Base-by-base conservation (phyloP, 2,888 invertebrate species). In the Nasonovia ribisnigri region DNA sequence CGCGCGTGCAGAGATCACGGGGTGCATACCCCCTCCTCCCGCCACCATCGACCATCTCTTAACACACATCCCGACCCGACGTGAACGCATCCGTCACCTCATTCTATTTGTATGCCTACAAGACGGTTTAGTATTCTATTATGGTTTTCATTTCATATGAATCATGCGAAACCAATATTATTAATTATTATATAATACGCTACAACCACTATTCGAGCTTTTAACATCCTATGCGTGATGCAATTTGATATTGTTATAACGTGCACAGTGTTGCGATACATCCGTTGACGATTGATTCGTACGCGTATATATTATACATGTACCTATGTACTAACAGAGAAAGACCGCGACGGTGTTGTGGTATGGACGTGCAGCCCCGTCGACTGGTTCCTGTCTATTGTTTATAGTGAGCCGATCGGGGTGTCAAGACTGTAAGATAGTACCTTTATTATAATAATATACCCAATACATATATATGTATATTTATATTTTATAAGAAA, bases 401-500 rank as follows among this genome's bases (percentile, higher is more conserved):
- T 77, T 67, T 77, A 77, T 77, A 77, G 77, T 77, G 36, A 77
- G 20, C 20, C 77, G 36, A 36, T 36, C 20, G 8, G 36, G 77
- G 36, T 77, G 20, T 77, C 36, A 67, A 67, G 77, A 77, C 77
- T 77, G 67, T n/a, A 77, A 77, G 36, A 43, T 84, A 84, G 84
- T 26, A 84, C 43, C 11, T 84, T 26, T 26, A 43, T 84, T 84
- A 84, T 84, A 84, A 42, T 42, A 84, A 43, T 84, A 29, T 90
- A 90, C 36, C 20, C 46, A 11, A 36, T 42, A 36, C 36, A 51
- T 29, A 51, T 42, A 84, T 10, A 77, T 43, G 20, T 26, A 77
- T 77, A 36, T n/a, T 46, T 42, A 57, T 84, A 84, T 48, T 54
- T 36, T 48, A 92, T 88, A 60, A 20, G 67, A 88, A 67, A 87